Conservation (phyloP, 2,113 vertebrate species). For the Protomyctophum bolini region DNA sequence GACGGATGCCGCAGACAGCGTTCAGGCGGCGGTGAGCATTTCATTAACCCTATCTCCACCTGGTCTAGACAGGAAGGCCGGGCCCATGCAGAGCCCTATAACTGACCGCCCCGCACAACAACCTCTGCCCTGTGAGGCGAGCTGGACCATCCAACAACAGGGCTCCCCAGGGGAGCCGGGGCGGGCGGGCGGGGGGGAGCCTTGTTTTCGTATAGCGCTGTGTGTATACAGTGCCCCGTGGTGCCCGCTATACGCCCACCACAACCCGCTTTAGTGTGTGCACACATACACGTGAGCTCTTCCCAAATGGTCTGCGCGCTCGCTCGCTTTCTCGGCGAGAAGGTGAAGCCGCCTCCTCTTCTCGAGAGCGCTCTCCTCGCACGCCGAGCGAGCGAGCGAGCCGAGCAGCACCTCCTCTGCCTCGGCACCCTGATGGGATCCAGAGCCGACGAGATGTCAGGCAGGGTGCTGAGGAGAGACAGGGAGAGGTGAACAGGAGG, state of each 20-base stretch:
- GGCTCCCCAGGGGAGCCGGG: constrained; percentile 26
- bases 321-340: neutral
- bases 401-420: too few species aligned
- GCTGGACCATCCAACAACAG: constrained; percentile 9
- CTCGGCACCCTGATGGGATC: constrained; percentile 26
- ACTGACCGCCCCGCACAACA: constrained; percentile 50
- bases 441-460: constrained; percentile 60
- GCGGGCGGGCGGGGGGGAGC: neutral
- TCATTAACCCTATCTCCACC: constrained; percentile 78
- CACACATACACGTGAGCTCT: neutral
- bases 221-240: constrained; percentile 27
- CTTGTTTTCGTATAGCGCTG: constrained; percentile 52
- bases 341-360: too few species aligned
- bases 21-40: constrained; percentile 69
- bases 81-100: neutral
- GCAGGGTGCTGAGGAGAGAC: constrained; percentile 52
- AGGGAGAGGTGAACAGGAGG: constrained; percentile 52
- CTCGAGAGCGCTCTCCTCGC: neutral
- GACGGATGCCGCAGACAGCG: constrained; percentile 61
- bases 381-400: too few species aligned
- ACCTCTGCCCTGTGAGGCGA: constrained; percentile 54
- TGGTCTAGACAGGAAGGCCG: constrained; percentile 81
- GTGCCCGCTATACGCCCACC: constrained; percentile 23
- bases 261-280: neutral
- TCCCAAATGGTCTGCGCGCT: constrained; percentile 44